phyloP scores from a whole-genome alignment of 2,888 invertebrate species.

The Tetragnatha montana region DNA sequence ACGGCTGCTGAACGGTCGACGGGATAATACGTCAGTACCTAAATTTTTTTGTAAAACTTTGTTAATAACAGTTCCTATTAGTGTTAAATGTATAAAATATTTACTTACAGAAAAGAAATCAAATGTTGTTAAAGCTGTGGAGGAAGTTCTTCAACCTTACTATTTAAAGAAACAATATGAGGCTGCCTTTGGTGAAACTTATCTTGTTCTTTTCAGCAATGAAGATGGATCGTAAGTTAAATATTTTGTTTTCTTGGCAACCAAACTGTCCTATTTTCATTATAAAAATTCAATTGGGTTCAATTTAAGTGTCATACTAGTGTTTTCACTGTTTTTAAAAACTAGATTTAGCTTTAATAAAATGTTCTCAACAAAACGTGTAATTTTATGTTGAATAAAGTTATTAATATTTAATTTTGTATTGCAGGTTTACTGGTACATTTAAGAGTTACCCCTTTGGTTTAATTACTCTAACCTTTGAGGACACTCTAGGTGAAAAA shows the following conservation, averaged over 20 bases:
- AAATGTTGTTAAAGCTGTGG: conserved; percentile 40
- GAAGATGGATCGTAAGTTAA: conserved; percentile 52
- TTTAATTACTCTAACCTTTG: conserved; percentile 65
- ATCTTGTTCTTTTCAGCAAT: conserved; percentile 57
- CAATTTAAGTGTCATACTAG: no score
- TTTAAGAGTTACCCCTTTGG: conserved; percentile 66
- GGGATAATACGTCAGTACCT: no score
- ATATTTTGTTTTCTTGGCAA: neutral
- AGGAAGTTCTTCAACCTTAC: conserved; percentile 45
- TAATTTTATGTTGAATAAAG: neutral
- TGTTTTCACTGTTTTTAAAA: no score
- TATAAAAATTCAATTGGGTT: neutral
- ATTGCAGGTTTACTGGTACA: conserved; percentile 50
- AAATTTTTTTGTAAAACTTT: neutral
- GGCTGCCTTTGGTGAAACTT: conserved; percentile 50
- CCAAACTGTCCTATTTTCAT: neutral
- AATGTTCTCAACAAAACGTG: no score
- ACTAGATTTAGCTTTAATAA: no score
- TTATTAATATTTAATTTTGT: neutral
- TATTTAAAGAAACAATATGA: conserved; percentile 53
- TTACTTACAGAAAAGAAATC: conserved; percentile 52
- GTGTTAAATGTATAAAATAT: neutral
- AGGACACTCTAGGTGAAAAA: conserved; percentile 42
- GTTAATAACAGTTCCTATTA: no score
- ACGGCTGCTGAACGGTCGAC: no score